These are phyloP conservation scores for Malacosoma neustria DNA, from an alignment of 2,888 invertebrate species.

Conservation along the genomic window DNA sequence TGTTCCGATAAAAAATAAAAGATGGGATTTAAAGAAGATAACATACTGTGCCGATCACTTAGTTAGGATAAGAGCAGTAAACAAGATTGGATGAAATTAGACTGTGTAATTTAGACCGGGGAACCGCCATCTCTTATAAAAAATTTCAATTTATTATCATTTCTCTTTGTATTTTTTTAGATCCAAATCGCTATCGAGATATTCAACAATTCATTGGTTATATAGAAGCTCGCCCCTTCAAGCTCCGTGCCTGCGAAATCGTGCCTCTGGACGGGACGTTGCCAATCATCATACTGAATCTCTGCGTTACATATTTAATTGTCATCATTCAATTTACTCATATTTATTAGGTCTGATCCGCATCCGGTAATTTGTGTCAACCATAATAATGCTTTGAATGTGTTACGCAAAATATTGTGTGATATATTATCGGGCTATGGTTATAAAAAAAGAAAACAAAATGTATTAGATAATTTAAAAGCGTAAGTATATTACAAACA, in stretches of 20 bases:
- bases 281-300: conserved; percentile 9
- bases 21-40: too few relatives aligned
- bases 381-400: too few relatives aligned
- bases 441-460: not conserved
- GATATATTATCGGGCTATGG: not conserved
- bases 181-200: not conserved
- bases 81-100: too few relatives aligned
- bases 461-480: not conserved
- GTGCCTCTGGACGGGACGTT: conserved; percentile 14
- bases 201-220: conserved; percentile 7
- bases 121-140: too few relatives aligned
- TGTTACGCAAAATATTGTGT: not conserved
- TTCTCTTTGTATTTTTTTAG: too few relatives aligned
- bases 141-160: too few relatives aligned
- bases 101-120: too few relatives aligned
- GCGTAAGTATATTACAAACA: too few relatives aligned
- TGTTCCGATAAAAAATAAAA: too few relatives aligned
- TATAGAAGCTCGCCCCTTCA: conserved; percentile 5
- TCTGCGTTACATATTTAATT: conserved; percentile 19
- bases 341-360: conserved; percentile 2
- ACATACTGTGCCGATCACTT: too few relatives aligned
- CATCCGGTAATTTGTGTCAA: not conserved
- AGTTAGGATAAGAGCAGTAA: too few relatives aligned
- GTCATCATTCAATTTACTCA: conserved; percentile 17
- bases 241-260: conserved; percentile 2